These are phyloP conservation scores for Patagioenas fasciata DNA, from an alignment of 2,113 vertebrate genomes.

Conservation along the genomic window DNA sequence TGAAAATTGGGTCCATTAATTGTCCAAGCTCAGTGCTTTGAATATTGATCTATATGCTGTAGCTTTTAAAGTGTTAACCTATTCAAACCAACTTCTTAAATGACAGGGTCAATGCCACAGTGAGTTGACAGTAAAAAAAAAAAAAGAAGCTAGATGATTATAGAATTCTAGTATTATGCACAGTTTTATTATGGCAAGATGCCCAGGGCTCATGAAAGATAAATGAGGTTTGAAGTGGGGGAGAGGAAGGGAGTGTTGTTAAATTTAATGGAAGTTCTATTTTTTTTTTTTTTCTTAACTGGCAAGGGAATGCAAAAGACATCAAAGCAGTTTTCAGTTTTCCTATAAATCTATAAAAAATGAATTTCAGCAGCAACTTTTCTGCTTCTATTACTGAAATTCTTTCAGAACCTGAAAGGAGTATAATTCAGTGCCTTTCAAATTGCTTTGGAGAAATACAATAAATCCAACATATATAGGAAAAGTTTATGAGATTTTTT, in stretches of 20 bases:
- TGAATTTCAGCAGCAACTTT: constrained; percentile 76
- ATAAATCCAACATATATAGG: constrained; percentile 71
- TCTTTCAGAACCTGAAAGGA: constrained; percentile 67
- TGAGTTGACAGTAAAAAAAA: constrained; percentile 13
- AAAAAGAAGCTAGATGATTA: constrained; percentile 18
- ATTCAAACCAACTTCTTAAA: constrained; percentile 23
- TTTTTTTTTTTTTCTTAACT: constrained; percentile 5
- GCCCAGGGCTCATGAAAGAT: constrained; percentile 76
- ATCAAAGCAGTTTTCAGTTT: constrained; percentile 79
- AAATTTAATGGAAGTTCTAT: constrained; percentile 73
- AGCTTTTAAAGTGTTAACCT: background rate
- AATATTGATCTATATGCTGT: background rate
- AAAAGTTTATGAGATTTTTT: constrained; percentile 52
- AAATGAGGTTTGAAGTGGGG: constrained; percentile 74
- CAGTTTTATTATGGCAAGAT: constrained; percentile 65
- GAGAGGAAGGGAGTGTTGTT: constrained; percentile 46
- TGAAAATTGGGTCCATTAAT: background rate
- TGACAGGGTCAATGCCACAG: background rate
- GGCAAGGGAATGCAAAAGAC: constrained; percentile 70
- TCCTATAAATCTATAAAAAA: constrained; percentile 78
- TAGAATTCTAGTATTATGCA: constrained; percentile 60
- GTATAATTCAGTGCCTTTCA: constrained; percentile 71
- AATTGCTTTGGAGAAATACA: constrained; percentile 74
- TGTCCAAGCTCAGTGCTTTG: background rate
- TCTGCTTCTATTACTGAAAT: constrained; percentile 71